Percentiles rank a stretch among this genome's conserved stretches.
These are phyloP conservation scores for Potamarius usumacintae DNA, from an alignment of 2,113 vertebrate species.

Conservation along the genomic window DNA sequence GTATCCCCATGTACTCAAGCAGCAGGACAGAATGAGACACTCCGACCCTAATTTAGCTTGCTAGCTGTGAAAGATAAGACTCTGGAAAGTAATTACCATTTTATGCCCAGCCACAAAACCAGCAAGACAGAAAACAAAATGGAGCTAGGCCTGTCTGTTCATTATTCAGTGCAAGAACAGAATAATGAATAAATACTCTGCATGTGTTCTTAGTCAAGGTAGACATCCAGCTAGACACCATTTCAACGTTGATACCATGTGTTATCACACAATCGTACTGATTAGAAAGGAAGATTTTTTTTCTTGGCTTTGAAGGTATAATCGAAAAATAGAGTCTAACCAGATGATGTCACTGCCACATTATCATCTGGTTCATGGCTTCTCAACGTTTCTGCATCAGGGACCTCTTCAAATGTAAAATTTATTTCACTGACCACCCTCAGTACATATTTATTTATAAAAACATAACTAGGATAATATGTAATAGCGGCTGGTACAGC, in stretches of 20 bases:
- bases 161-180: conserved; percentile 38
- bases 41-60: conserved; percentile 12
- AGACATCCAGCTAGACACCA: background rate
- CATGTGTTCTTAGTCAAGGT: conserved; percentile 4
- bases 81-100: conserved; percentile 29
- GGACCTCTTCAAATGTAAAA: background rate
- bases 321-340: too few relatives aligned
- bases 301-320: background rate
- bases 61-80: conserved; percentile 26
- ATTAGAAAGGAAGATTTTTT: background rate
- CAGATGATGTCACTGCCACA: background rate
- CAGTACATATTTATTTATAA: background rate
- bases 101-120: conserved; percentile 2
- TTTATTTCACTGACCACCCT: background rate
- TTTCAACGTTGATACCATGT: background rate
- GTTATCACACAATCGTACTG: background rate
- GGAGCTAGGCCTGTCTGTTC: conserved; percentile 2
- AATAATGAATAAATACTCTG: conserved; percentile 17
- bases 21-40: conserved; percentile 8
- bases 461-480: background rate
- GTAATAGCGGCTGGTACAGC: background rate
- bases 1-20: conserved; percentile 5
- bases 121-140: conserved; percentile 16
- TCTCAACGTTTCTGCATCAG: background rate
- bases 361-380: background rate